Conservation (phyloP, 2,797 vertebrate species). For the Tinamus major region DNA sequence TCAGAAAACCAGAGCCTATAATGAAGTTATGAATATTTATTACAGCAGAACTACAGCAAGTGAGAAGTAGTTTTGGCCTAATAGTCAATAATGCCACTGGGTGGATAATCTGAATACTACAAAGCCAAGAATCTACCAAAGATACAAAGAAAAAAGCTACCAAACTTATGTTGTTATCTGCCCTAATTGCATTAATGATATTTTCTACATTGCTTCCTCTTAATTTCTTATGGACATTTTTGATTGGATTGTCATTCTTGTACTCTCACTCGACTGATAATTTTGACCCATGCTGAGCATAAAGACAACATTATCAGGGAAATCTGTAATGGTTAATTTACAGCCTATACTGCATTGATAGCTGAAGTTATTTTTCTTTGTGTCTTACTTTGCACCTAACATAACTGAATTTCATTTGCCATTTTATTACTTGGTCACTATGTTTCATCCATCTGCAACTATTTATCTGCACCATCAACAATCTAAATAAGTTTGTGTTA, state of each 20-base stretch:
- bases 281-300: background rate
- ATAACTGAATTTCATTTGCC: constrained; percentile 12
- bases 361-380: background rate
- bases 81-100: constrained; percentile 42
- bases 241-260: background rate
- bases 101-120: constrained; percentile 27
- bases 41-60: constrained; percentile 15
- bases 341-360: background rate
- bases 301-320: background rate
- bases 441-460: background rate
- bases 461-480: constrained; percentile 30
- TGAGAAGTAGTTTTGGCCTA: constrained; percentile 31
- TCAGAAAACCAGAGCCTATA: background rate
- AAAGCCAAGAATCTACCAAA: constrained; percentile 23
- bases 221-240: background rate
- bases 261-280: background rate
- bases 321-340: background rate
- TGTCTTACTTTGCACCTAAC: background rate
- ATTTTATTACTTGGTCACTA: constrained; percentile 2
- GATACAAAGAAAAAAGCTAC: background rate
- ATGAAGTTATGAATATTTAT: constrained; percentile 70
- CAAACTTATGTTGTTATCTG: background rate
- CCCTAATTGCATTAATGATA: background rate
- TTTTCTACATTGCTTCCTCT: background rate
- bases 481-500: background rate